Evolutionary conservation across 2,888 invertebrate species (phyloP).

Genomic region (Leptura quadrifasciata): DNA sequence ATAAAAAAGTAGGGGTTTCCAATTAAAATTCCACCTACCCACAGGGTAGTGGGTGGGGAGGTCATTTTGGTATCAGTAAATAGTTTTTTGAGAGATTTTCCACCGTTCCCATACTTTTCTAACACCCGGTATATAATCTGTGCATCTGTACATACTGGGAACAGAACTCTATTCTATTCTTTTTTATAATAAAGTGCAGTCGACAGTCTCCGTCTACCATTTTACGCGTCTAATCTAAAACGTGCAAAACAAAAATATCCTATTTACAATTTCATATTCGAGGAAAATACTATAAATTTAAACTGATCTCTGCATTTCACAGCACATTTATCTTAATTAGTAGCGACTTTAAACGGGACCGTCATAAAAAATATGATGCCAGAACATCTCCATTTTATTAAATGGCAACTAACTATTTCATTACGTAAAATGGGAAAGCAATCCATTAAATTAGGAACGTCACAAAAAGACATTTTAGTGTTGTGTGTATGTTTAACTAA

Average conservation of each 20-base stretch:
- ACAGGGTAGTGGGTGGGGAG: no score
- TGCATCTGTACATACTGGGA: no score
- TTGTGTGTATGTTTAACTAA: constrained; percentile 17
- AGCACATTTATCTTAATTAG: neutral
- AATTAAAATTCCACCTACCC: no score
- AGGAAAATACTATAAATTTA: neutral
- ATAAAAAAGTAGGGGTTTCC: no score
- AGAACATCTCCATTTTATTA: constrained; percentile 6
- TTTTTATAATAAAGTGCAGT: no score
- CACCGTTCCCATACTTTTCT: no score
- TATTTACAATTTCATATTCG: neutral
- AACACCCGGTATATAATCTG: no score
- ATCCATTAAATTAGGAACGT: constrained; percentile 20
- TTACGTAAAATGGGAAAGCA: constrained; percentile 2
- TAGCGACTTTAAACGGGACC: neutral
- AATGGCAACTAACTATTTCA: constrained; percentile 8
- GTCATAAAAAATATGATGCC: constrained; percentile 4
- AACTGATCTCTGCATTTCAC: neutral
- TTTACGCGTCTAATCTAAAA: no score
- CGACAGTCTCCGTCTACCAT: no score
- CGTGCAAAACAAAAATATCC: neutral
- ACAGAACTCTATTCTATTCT: no score
- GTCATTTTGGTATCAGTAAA: no score
- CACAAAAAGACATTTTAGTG: constrained; percentile 15
- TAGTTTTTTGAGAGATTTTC: no score